A percentile compares a stretch with the other conserved stretches of the same genome.
Evolutionary conservation across 2,797 vertebrate genomes (phyloP).

Genomic region (Malacoctenus gilli): DNA sequence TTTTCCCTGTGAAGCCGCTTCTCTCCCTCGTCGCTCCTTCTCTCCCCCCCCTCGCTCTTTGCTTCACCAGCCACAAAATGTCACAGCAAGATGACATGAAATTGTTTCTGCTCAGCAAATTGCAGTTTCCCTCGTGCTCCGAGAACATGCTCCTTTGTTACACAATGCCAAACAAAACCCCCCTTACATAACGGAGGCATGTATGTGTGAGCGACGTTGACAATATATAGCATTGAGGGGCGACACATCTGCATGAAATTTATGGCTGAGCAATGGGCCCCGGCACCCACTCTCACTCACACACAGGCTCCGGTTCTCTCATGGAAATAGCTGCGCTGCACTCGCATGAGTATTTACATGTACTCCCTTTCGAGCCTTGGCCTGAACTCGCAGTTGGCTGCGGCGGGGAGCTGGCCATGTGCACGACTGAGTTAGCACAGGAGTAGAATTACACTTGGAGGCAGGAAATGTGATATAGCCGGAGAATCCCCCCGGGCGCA

Average conservation of each 20-base stretch:
- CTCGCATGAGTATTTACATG: slow-evolving; percentile 60
- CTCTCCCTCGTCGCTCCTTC: slow-evolving; percentile 11
- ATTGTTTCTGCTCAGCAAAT: slow-evolving; percentile 16
- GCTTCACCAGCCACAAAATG: slow-evolving; percentile 36
- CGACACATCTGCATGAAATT: slow-evolving; percentile 47
- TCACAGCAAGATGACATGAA: slow-evolving; percentile 39
- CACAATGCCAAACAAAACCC: slow-evolving; percentile 46
- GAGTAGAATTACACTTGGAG: slow-evolving; percentile 81
- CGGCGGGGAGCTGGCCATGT: slow-evolving; percentile 44
- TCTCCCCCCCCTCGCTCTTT: slow-evolving; percentile 25
- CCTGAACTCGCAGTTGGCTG: slow-evolving; percentile 55
- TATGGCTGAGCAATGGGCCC: slow-evolving; percentile 26
- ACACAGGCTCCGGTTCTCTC: slow-evolving; percentile 25
- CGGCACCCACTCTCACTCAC: not conserved
- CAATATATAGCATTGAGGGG: slow-evolving; percentile 56
- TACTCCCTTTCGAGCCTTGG: slow-evolving; percentile 62
- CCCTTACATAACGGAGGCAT: slow-evolving; percentile 48
- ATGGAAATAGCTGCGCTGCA: slow-evolving; percentile 48
- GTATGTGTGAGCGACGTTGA: slow-evolving; percentile 49
- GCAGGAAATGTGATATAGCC: slow-evolving; percentile 74
- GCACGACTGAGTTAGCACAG: slow-evolving; percentile 70
- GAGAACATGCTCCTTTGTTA: slow-evolving; percentile 36
- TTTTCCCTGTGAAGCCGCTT: no score
- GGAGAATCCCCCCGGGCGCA: slow-evolving; percentile 46
- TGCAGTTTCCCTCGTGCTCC: slow-evolving; percentile 3